Conservation (phyloP, 2,888 invertebrate species). For the Rhagophthalmus giganteus region DNA sequence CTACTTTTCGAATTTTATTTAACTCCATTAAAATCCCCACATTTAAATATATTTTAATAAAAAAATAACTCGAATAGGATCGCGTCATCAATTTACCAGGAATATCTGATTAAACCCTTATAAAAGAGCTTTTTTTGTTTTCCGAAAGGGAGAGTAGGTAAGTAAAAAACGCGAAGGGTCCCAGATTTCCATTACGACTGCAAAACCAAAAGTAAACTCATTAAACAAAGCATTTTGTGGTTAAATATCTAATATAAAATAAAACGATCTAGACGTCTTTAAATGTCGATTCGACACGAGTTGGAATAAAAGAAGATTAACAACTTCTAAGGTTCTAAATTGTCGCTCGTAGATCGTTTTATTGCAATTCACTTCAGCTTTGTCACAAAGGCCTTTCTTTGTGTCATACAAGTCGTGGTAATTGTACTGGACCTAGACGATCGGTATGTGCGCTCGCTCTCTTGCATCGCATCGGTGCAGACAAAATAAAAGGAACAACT, state of each 20-base stretch:
- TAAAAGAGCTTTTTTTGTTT: slow-evolving; percentile 4
- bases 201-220: slow-evolving; percentile 7
- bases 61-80: not conserved
- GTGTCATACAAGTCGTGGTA: slow-evolving; percentile 28
- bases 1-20: no score
- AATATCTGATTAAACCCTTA: slow-evolving; percentile 10
- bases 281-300: slow-evolving; percentile 10
- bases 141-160: slow-evolving; percentile 2
- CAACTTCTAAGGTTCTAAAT: slow-evolving; percentile 20
- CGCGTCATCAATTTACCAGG: slow-evolving; percentile 5
- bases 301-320: slow-evolving; percentile 20
- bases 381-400: slow-evolving; percentile 27
- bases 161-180: not conserved
- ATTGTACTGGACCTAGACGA: slow-evolving; percentile 27
- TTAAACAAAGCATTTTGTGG: slow-evolving; percentile 10
- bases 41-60: not conserved
- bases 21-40: not conserved
- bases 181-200: slow-evolving; percentile 7
- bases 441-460: slow-evolving; percentile 19
- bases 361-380: slow-evolving; percentile 22
- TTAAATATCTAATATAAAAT: slow-evolving; percentile 6
- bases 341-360: slow-evolving; percentile 21
- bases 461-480: slow-evolving; percentile 13
- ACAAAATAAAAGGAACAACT: slow-evolving; percentile 24
- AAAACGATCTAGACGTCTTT: slow-evolving; percentile 14